Conservation (phyloP, 2,113 vertebrate genomes). For the Kobus ellipsiprymnus region DNA sequence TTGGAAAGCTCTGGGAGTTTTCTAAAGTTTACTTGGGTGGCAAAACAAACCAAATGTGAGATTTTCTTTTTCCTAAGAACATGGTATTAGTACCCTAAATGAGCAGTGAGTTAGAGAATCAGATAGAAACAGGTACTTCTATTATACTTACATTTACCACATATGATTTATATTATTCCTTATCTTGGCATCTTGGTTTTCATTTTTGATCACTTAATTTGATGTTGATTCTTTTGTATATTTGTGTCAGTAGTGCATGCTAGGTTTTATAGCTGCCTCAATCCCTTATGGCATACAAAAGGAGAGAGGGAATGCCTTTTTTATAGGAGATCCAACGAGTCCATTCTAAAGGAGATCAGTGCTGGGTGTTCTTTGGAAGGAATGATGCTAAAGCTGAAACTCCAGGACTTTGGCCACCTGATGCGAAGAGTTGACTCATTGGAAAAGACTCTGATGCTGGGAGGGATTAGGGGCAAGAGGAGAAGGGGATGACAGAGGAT, state of each 20-base stretch:
- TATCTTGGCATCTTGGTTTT: background rate
- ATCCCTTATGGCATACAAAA: background rate
- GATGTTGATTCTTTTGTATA: slow-evolving; percentile 19
- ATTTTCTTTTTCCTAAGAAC: background rate
- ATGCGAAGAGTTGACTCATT: no score
- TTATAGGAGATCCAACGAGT: background rate
- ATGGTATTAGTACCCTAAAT: slow-evolving; percentile 32
- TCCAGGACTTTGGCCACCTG: no score
- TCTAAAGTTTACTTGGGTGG: slow-evolving; percentile 20
- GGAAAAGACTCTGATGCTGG: no score
- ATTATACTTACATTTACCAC: background rate
- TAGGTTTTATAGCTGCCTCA: background rate
- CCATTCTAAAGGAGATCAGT: no score
- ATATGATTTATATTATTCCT: background rate
- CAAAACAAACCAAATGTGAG: slow-evolving; percentile 33
- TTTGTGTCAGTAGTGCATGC: background rate
- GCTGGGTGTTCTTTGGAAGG: no score
- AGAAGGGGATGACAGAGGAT: no score
- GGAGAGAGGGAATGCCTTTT: background rate
- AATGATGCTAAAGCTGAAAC: no score
- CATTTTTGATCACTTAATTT: slow-evolving; percentile 26
- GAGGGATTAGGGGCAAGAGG: no score
- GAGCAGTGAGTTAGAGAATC: background rate
- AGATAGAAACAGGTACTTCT: background rate
- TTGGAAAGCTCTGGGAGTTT: background rate